These are phyloP conservation scores for Drosophila lacertosa DNA, from an alignment of 1,140 invertebrate species.

Conservation along the genomic window DNA sequence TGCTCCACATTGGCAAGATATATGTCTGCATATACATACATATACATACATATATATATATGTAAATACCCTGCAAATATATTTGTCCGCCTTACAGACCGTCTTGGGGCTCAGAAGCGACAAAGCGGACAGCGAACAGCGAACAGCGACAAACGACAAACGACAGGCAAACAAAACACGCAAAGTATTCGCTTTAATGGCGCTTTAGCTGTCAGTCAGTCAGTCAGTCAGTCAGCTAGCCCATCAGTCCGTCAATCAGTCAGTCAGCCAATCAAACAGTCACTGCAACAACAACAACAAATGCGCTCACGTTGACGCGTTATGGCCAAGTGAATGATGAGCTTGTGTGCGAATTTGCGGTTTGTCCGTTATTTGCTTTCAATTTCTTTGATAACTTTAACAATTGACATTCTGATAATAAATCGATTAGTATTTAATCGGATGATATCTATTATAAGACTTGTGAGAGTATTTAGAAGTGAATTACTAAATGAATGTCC, in stretches of 20 bases:
- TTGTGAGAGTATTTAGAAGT: no score
- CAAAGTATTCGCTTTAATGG: constrained; percentile 40
- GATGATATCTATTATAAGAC: no score
- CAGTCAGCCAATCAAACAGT: constrained; percentile 1
- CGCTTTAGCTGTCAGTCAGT: constrained; percentile 19
- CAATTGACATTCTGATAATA: background rate
- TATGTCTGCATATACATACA: background rate
- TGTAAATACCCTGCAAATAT: background rate
- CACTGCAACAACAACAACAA: background rate
- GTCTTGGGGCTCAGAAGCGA: constrained; percentile 39
- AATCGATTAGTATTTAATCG: no score
- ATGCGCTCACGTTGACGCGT: constrained; percentile 25
- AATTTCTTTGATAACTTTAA: background rate
- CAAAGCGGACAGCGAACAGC: constrained; percentile 8
- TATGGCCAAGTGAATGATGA: constrained; percentile 23
- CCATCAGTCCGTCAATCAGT: constrained; percentile 20
- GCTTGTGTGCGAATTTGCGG: constrained; percentile 20
- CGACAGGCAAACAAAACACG: constrained; percentile 43
- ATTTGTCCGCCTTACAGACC: constrained; percentile 22
- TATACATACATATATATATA: constrained; percentile 8
- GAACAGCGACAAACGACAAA: constrained; percentile 19
- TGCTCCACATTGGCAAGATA: constrained; percentile 48
- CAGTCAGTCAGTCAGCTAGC: constrained; percentile 9
- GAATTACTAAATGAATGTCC: no score
- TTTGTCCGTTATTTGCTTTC: constrained; percentile 9